phyloP scores from a whole-genome alignment of 2,113 vertebrate species.

The Paralichthys olivaceus region DNA sequence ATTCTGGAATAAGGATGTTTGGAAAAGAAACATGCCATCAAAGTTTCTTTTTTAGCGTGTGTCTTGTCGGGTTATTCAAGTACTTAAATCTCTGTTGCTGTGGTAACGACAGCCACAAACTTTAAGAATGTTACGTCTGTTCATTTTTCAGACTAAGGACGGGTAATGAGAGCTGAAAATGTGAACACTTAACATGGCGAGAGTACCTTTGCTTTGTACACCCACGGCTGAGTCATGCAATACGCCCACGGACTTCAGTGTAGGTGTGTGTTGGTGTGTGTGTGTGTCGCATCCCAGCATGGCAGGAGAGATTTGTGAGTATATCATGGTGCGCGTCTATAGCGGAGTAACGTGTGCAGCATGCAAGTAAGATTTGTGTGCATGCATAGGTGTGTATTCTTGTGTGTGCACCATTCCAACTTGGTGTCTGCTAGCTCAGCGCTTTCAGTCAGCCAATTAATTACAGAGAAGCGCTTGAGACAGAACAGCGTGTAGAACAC shows the following conservation, averaged over 20 bases:
- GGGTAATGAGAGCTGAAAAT: constrained; percentile 47
- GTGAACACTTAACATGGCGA: constrained; percentile 32
- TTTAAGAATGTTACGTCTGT: constrained; percentile 39
- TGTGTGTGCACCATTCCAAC: constrained; percentile 46
- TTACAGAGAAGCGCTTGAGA: constrained; percentile 78
- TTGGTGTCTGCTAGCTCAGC: constrained; percentile 80
- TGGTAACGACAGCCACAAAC: constrained; percentile 31
- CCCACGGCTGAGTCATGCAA: constrained; percentile 39
- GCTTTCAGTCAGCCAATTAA: constrained; percentile 80
- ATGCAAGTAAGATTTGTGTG: constrained; percentile 49
- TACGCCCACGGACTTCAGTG: background rate
- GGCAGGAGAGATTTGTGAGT: constrained; percentile 24
- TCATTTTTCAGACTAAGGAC: constrained; percentile 28
- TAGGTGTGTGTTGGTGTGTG: background rate
- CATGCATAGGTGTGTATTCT: background rate
- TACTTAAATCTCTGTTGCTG: constrained; percentile 36
- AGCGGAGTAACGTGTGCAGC: constrained; percentile 41
- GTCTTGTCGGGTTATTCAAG: constrained; percentile 35
- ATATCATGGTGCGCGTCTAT: constrained; percentile 12
- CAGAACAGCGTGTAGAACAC: constrained; percentile 71
- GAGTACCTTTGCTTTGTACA: constrained; percentile 54
- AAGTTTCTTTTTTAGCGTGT: constrained; percentile 49
- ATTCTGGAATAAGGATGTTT: constrained; percentile 23
- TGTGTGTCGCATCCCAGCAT: background rate
- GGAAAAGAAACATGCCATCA: constrained; percentile 39